These are phyloP conservation scores for Actinia equina DNA, from an alignment of 64 coral and sea anemone genomes.

Conservation along the genomic window DNA sequence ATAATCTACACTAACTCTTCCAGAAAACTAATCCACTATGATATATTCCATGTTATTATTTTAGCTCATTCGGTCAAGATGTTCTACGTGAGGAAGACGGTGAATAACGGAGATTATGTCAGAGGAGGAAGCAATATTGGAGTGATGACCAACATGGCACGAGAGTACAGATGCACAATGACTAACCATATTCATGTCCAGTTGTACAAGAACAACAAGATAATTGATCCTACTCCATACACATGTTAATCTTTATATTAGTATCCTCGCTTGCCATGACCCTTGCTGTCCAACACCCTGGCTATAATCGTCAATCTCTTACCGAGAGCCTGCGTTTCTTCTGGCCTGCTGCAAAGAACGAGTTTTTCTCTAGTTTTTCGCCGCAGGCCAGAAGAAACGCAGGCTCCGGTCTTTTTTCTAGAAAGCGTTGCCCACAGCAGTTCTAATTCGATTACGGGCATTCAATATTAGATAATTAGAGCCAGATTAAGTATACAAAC, in stretches of 20 bases:
- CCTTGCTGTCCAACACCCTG: too few relatives aligned
- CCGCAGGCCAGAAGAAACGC: too few relatives aligned
- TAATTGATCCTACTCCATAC: conserved; percentile 18
- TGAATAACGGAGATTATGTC: background rate
- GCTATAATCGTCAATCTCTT: too few relatives aligned
- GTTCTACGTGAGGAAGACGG: conserved; percentile 4
- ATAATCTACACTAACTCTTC: background rate
- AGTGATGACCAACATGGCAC: conserved; percentile 6
- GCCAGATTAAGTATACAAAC: too few relatives aligned
- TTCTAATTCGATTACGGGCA: too few relatives aligned
- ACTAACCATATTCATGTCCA: conserved; percentile 40
- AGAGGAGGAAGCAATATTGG: background rate
- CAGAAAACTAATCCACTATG: background rate
- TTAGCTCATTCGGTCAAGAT: conserved; percentile 11
- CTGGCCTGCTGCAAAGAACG: too few relatives aligned
- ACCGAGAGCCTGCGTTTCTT: too few relatives aligned
- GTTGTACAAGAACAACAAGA: conserved; percentile 24
- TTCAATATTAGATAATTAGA: too few relatives aligned
- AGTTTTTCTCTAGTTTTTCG: too few relatives aligned
- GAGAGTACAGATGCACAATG: background rate
- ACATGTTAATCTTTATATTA: conserved; percentile 1
- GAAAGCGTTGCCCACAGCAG: too few relatives aligned
- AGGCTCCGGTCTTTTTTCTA: too few relatives aligned
- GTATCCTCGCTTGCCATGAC: too few relatives aligned
- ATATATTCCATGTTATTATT: background rate